Percentiles rank a stretch among this genome's conserved stretches.
Evolutionary conservation across 2,888 invertebrate genomes (phyloP).

Genomic region (Ophonus ardosiacus): DNA sequence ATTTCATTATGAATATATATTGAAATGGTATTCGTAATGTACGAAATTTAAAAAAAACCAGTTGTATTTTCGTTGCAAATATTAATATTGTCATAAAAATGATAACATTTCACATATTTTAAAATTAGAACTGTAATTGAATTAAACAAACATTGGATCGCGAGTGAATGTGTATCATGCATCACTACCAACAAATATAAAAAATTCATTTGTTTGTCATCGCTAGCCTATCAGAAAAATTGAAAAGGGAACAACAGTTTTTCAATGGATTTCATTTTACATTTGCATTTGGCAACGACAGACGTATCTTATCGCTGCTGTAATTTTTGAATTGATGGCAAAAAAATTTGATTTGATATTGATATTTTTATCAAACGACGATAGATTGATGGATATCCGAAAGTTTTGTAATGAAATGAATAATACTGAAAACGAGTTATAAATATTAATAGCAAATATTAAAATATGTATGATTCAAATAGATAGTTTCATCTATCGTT

Average conservation of each 20-base stretch:
- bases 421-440: no score
- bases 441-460: no score
- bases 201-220: conserved; percentile 29
- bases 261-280: conserved; percentile 32
- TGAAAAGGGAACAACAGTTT: conserved; percentile 22
- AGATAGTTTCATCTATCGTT: no score
- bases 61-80: not conserved
- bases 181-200: conserved; percentile 19
- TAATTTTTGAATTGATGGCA: conserved; percentile 24
- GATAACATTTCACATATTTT: conserved; percentile 22
- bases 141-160: conserved; percentile 11
- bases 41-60: no score
- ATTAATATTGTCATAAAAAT: conserved; percentile 10
- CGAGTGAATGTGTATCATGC: conserved; percentile 10
- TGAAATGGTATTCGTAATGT: not conserved
- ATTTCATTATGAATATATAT: not conserved
- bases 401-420: no score
- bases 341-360: conserved; percentile 1
- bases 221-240: conserved; percentile 30
- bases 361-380: not conserved
- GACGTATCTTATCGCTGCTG: conserved; percentile 4
- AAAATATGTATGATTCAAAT: no score
- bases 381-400: not conserved
- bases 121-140: conserved; percentile 7
- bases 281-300: conserved; percentile 6